Conservation (phyloP, 2,797 vertebrate genomes). For the Glyptemys insculpta region DNA sequence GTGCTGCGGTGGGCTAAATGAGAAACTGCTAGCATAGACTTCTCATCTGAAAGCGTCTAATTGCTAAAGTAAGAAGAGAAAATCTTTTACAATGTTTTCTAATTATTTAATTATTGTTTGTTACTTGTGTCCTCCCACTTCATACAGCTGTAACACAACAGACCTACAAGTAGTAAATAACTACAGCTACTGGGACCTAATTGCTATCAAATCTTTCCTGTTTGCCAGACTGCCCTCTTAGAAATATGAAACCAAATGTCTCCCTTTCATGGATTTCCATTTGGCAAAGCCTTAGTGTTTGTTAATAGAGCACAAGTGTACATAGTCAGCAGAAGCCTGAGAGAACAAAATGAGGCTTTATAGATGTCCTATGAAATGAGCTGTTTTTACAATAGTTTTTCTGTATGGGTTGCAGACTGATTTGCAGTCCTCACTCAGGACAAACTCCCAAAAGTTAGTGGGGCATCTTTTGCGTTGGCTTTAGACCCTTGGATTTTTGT, state of each 20-base stretch:
- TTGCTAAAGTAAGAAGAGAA: constrained; percentile 46
- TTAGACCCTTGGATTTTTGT: too few relatives aligned
- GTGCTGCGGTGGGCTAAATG: background rate
- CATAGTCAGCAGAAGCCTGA: background rate
- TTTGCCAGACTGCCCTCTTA: background rate
- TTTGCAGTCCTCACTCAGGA: background rate
- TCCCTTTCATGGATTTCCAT: background rate
- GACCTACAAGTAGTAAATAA: background rate
- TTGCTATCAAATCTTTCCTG: background rate
- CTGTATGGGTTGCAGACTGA: background rate
- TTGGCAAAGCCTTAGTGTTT: background rate
- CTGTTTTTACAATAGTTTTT: background rate
- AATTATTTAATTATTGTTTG: constrained; percentile 34
- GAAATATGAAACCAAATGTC: fast-evolving
- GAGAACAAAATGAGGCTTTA: background rate
- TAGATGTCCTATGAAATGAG: background rate
- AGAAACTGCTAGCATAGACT: background rate
- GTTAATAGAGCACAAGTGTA: background rate
- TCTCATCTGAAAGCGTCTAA: constrained; percentile 39
- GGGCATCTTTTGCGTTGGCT: background rate
- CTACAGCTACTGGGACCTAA: background rate
- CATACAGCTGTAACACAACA: background rate
- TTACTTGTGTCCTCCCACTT: background rate
- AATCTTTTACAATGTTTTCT: constrained; percentile 6
- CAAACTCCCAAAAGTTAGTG: background rate